Conservation (phyloP, 2,888 invertebrate genomes). For the Cryptocephalus primarius region DNA sequence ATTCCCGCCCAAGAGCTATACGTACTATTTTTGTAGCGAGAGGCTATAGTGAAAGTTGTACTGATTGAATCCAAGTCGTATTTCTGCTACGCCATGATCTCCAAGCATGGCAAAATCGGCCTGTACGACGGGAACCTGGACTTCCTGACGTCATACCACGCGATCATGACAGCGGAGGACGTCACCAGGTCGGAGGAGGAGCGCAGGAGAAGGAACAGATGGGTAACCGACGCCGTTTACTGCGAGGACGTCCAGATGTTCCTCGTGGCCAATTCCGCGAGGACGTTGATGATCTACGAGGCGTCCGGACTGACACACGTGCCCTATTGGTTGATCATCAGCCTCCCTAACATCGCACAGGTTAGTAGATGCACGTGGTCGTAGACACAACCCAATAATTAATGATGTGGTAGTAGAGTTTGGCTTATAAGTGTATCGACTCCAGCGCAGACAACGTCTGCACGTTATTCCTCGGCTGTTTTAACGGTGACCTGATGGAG, state of each 20-base stretch:
- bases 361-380: conserved; percentile 27
- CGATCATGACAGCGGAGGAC: conserved; percentile 45
- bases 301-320: conserved; percentile 47
- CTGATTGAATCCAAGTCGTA: conserved; percentile 42
- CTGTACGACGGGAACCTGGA: conserved; percentile 47
- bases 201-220: conserved; percentile 34
- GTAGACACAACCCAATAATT: neutral
- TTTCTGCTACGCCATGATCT: conserved; percentile 49
- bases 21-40: conserved; percentile 38
- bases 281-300: conserved; percentile 50
- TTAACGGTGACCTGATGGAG: conserved; percentile 42
- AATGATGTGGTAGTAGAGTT: conserved; percentile 32
- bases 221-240: conserved; percentile 54
- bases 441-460: conserved; percentile 19
- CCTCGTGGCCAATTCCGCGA: conserved; percentile 45
- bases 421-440: conserved; percentile 38
- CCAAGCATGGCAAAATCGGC: conserved; percentile 48
- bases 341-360: conserved; percentile 45
- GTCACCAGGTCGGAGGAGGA: conserved; percentile 32
- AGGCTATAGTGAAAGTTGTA: conserved; percentile 47
- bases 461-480: conserved; percentile 45
- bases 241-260: conserved; percentile 45
- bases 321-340: conserved; percentile 46
- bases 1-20: no score
- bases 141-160: conserved; percentile 41